phyloP scores from a whole-genome alignment of 2,113 vertebrate genomes.

The Rattus norvegicus region GRCr8 NC_086021.1:101366501-101367000 shows the following conservation, averaged over 20 bases:
- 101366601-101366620: constrained; percentile 27
- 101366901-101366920: background rate
- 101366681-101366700: constrained; percentile 63
- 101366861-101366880: background rate
- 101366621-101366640: constrained; percentile 61
- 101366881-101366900: background rate
- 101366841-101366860: background rate
- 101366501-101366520: constrained; percentile 13
- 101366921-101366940: background rate
- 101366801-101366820: background rate
- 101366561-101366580: background rate
- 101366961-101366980: background rate
- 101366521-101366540: background rate
- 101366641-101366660: constrained; percentile 56
- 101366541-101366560: background rate
- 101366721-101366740: constrained; percentile 63
- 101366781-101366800: background rate
- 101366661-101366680: constrained; percentile 19
- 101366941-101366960: background rate
- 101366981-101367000: background rate
- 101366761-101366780: constrained; percentile 46
- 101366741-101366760: constrained; percentile 15
- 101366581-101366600: constrained; percentile 21
- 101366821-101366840: background rate
- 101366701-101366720: constrained; percentile 49